These are phyloP conservation scores for Nasonia giraulti DNA, from an alignment of 1,140 invertebrate species.

Conservation along the genomic window DNA sequence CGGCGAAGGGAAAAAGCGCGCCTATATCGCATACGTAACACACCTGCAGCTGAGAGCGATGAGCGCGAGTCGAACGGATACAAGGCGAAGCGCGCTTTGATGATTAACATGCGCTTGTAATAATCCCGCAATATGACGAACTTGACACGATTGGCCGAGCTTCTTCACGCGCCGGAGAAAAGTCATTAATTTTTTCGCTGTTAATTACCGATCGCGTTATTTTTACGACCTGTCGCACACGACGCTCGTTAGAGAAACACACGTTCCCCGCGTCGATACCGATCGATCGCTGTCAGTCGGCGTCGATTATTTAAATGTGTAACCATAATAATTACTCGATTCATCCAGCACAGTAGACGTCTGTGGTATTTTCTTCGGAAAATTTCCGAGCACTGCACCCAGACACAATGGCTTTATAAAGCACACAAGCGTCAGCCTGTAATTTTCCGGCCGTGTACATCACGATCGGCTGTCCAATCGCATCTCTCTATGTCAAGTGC, in stretches of 20 bases:
- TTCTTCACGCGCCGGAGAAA: neutral
- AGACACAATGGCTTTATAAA: neutral
- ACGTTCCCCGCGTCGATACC: no score
- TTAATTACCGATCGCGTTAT: neutral
- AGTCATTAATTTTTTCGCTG: neutral
- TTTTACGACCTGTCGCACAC: neutral
- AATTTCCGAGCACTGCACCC: no score
- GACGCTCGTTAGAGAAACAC: no score
- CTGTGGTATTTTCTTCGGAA: no score
- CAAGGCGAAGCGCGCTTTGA: conserved; percentile 20
- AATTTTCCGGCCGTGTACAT: neutral
- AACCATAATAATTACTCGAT: no score
- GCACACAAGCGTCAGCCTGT: neutral
- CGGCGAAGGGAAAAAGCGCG: conserved; percentile 35
- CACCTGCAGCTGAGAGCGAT: neutral
- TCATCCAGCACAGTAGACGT: no score
- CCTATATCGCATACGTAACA: conserved; percentile 53
- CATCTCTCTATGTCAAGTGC: neutral
- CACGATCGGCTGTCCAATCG: neutral
- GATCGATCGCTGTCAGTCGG: no score
- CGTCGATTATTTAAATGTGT: no score
- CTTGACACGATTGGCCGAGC: conserved; percentile 46
- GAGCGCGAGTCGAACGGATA: conserved; percentile 45
- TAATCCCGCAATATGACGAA: conserved; percentile 25
- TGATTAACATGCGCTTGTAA: conserved; percentile 37